Conservation (phyloP, 2,113 vertebrate species). For the Takifugu bimaculatus region DNA sequence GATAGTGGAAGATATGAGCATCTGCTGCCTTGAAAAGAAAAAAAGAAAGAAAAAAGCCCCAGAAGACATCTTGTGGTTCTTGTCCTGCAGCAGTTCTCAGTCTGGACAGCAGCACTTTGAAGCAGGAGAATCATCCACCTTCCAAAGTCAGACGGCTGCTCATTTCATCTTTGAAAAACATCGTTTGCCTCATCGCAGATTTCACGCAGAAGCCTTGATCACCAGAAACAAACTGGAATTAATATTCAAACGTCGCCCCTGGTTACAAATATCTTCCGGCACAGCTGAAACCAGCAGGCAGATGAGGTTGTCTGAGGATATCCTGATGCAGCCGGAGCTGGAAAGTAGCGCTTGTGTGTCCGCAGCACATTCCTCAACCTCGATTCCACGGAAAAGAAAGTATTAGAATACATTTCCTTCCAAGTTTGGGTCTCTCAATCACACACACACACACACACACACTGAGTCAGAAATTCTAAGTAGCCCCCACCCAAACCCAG, state of each 20-base stretch:
- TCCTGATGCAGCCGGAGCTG: conserved; percentile 30
- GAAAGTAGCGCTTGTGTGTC: conserved; percentile 63
- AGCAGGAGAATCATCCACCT: background rate
- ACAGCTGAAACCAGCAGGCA: conserved; percentile 19
- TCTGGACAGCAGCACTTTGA: conserved; percentile 3
- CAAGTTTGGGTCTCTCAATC: conserved; percentile 10
- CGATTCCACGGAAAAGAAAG: conserved; percentile 61
- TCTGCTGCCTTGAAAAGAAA: conserved; percentile 11
- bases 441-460: background rate
- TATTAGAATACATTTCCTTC: conserved; percentile 46
- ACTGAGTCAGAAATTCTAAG: conserved; percentile 48
- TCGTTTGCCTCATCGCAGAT: background rate
- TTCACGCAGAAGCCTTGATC: background rate
- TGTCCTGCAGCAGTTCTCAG: conserved; percentile 13
- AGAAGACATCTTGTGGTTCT: conserved; percentile 5
- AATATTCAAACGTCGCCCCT: conserved; percentile 1
- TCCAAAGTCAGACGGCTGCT: background rate
- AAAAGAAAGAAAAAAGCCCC: background rate
- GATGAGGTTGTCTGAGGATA: conserved; percentile 66
- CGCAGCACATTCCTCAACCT: conserved; percentile 49
- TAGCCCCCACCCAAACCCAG: conserved; percentile 43
- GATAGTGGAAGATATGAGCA: conserved; percentile 10
- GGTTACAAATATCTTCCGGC: conserved; percentile 20
- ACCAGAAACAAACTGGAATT: background rate
- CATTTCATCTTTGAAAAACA: background rate